Evolutionary conservation across 2,888 invertebrate genomes (phyloP), one percentile per base, ranked within the genome.

Genomic region (Frankliniella intonsa): DNA sequence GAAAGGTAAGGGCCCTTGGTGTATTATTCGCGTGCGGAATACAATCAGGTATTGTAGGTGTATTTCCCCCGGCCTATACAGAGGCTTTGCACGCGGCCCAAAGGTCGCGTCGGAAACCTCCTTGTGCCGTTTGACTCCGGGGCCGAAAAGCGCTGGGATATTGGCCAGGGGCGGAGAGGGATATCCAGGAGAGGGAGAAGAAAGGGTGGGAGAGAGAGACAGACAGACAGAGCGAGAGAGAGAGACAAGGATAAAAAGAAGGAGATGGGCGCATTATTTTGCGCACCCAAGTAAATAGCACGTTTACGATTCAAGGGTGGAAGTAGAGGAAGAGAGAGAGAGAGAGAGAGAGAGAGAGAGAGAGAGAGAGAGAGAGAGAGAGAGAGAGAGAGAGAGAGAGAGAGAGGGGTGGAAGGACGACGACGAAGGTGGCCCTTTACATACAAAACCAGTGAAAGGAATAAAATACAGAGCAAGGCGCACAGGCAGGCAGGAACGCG

Each of bases 401-500:
- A 17, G 1, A 17, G 62, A 14, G 14, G 62, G 62, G 55, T 12
- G 17, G 62, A n/a, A n/a, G 62, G 14, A 14, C 17, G 62, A 19
- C 62, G 62, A 12, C 17, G 62, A 62, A n/a, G 17, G 62, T 19
- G n/a, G 22, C 69, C 25, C 12, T 25, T 17, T 22, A 22, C 69
- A 76, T 76, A 76, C 69, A 76, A 25, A 76, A 76, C 69, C 38
- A 76, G 25, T 76, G 69, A 76, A 76, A 76, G 69, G 69, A 76
- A 76, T 76, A 76, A 76, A 76, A 25, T 76, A 76, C 69, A 76
- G 69, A 76, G 38, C 69, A 25, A 25, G 69, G 69, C 69, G 69
- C n/a, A 22, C 69, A 69, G 55, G 55, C 14, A 11, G 55, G 55
- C 55, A 12, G 55, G 17, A 55, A 19, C 55, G 69, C 69, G 25